Evolutionary conservation across 2,888 invertebrate species (phyloP).

Genomic region (Agrypnus murinus): DNA sequence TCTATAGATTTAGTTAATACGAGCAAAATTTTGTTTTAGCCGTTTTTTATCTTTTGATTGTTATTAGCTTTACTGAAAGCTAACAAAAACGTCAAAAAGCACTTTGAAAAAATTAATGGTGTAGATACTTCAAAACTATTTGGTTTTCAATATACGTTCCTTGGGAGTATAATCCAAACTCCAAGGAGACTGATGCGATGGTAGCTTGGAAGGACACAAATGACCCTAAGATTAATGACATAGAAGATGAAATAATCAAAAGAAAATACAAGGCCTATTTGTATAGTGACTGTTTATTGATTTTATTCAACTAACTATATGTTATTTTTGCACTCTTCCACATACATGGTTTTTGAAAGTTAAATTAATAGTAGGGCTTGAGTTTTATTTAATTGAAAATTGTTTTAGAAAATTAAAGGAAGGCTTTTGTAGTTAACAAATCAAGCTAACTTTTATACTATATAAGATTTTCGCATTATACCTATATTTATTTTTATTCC

Average conservation of each 20-base stretch:
- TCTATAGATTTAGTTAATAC: background rate
- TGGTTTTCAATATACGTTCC: slow-evolving; percentile 17
- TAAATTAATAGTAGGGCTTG: no score
- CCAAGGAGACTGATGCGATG: slow-evolving; percentile 14
- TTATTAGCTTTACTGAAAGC: background rate
- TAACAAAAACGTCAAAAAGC: background rate
- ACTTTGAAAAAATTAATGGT: slow-evolving; percentile 7
- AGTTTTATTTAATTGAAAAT: no score
- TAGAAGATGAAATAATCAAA: slow-evolving; percentile 28
- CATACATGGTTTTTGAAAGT: no score
- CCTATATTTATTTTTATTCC: no score
- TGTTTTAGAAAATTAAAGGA: no score
- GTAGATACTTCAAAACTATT: slow-evolving; percentile 20
- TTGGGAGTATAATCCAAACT: background rate
- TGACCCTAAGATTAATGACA: slow-evolving; percentile 25
- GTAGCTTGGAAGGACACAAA: slow-evolving; percentile 21
- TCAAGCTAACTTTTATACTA: no score
- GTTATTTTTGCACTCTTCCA: no score
- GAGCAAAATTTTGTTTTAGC: background rate
- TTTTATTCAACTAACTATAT: no score
- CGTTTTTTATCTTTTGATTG: background rate
- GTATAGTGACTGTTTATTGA: slow-evolving; percentile 9
- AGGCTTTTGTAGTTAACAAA: no score
- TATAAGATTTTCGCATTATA: no score
- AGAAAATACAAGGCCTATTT: slow-evolving; percentile 10